Percentiles rank a stretch among this genome's conserved stretches.
These are phyloP conservation scores for Zonotrichia albicollis DNA, from an alignment of 2,797 vertebrate genomes.

Conservation along the genomic window DNA sequence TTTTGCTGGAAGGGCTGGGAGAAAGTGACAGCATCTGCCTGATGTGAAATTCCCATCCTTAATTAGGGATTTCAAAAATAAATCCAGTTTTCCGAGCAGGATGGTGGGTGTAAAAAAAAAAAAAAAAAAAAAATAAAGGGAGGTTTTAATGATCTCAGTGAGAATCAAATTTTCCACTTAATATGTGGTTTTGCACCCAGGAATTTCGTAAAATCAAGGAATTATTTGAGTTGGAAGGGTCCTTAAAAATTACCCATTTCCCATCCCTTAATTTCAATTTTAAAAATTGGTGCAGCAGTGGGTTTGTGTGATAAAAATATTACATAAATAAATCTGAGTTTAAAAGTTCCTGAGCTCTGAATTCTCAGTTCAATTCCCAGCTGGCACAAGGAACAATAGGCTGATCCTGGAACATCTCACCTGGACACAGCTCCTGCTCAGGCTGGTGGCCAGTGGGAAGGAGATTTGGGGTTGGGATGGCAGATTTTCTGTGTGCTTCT, in stretches of 20 bases:
- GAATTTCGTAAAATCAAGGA: background rate
- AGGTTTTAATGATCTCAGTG: background rate
- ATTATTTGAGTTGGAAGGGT: background rate
- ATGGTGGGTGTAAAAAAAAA: background rate
- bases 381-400: background rate
- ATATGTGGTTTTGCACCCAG: background rate
- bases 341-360: background rate
- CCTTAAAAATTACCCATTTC: background rate
- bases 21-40: background rate
- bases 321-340: background rate
- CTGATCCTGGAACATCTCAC: slow-evolving; percentile 2
- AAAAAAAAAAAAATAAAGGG: background rate
- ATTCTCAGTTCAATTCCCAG: background rate
- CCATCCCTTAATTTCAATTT: background rate
- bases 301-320: background rate
- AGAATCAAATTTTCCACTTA: background rate
- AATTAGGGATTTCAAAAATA: slow-evolving; percentile 10
- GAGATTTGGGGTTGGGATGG: background rate
- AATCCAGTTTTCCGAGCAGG: background rate
- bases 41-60: background rate
- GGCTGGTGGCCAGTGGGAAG: background rate
- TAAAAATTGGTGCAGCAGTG: background rate
- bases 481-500: background rate
- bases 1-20: slow-evolving; percentile 21
- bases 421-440: background rate